These are phyloP conservation scores for Halocaridina rubra DNA, from an alignment of 2,888 invertebrate species.

Conservation along the genomic window DNA sequence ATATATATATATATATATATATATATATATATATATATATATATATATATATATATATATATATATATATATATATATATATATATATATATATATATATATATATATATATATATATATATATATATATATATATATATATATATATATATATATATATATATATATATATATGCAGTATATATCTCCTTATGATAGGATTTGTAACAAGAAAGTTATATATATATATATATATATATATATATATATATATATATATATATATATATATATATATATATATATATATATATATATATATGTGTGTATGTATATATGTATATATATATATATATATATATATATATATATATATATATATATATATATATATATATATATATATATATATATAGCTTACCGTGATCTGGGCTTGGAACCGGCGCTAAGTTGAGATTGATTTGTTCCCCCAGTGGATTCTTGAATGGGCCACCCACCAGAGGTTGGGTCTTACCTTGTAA, in stretches of 20 bases:
- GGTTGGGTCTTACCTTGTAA: too few relatives aligned
- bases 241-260: not conserved
- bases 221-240: constrained; percentile 24
- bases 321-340: not conserved
- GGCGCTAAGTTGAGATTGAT: too few relatives aligned
- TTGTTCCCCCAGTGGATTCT: too few relatives aligned
- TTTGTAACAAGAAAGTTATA: constrained; percentile 4
- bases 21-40: not conserved
- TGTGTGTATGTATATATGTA: not conserved
- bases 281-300: constrained; percentile 16
- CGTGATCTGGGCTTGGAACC: too few relatives aligned
- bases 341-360: constrained; percentile 3
- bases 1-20: not conserved
- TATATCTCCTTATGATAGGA: not conserved
- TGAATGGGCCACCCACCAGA: too few relatives aligned
- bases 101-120: not conserved
- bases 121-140: not conserved
- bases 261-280: not conserved
- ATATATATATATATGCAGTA: not conserved
- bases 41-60: not conserved
- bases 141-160: not conserved
- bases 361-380: too few relatives aligned
- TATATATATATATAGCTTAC: too few relatives aligned
- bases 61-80: not conserved
- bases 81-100: not conserved